Evolutionary conservation across 1,140 invertebrate species (phyloP).

Genomic region (Meloidogyne exigua): DNA sequence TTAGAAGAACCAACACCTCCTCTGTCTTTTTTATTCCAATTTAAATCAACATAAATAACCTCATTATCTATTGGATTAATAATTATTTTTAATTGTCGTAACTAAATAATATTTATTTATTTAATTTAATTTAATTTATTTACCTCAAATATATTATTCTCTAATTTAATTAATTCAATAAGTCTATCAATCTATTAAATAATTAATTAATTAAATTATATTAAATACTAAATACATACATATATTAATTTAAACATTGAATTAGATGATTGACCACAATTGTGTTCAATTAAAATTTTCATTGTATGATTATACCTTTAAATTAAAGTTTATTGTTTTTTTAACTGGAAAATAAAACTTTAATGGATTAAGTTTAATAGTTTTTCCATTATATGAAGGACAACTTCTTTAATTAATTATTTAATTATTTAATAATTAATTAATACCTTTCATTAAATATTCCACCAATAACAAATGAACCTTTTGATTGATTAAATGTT

Average conservation of each 20-base stretch:
- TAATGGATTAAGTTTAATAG: neutral
- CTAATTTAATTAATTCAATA: neutral
- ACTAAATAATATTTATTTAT: neutral
- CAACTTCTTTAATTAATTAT: neutral
- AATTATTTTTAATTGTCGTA: neutral
- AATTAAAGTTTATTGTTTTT: no score
- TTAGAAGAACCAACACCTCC: neutral
- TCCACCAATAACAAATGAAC: neutral
- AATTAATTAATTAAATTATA: neutral
- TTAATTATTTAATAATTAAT: neutral
- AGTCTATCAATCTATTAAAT: neutral
- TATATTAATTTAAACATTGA: no score
- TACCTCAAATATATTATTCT: neutral
- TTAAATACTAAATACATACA: neutral
- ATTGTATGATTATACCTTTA: neutral
- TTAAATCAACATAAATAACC: neutral
- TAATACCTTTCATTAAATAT: neutral
- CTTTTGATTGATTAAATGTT: neutral
- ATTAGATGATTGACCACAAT: neutral
- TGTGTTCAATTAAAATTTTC: neutral
- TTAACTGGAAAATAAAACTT: no score
- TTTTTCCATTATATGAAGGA: neutral
- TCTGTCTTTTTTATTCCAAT: neutral
- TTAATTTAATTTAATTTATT: neutral
- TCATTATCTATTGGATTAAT: neutral